phyloP scores from a whole-genome alignment of 92 coral and sea anemone genomes.

The Galaxea fascicularis region DNA sequence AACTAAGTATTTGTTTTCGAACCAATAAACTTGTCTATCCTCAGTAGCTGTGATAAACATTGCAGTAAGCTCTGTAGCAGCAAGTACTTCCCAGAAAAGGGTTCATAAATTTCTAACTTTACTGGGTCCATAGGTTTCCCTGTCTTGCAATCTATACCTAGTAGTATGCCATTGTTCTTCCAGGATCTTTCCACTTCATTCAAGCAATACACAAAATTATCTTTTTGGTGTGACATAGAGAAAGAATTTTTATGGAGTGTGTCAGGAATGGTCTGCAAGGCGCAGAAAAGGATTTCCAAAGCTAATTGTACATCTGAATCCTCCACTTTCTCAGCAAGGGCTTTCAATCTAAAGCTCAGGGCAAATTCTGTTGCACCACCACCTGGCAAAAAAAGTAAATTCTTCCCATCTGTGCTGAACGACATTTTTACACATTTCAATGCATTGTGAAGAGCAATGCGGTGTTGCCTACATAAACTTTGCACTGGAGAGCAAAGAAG shows the following conservation, averaged over 20 bases:
- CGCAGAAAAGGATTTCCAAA: slow-evolving; percentile 72
- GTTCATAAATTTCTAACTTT: slow-evolving; percentile 67
- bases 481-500: slow-evolving; percentile 86
- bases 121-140: slow-evolving; percentile 66
- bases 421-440: slow-evolving; percentile 78
- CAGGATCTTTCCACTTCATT: slow-evolving; percentile 56
- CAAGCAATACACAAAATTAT: slow-evolving; percentile 53
- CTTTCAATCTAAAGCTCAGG: slow-evolving; percentile 60
- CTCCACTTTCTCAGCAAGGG: slow-evolving; percentile 24
- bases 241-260: slow-evolving; percentile 75
- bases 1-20: slow-evolving; percentile 11
- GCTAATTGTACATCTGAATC: slow-evolving; percentile 54
- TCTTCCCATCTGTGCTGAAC: slow-evolving; percentile 52
- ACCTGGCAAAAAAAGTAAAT: slow-evolving; percentile 65
- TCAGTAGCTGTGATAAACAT: slow-evolving; percentile 74
- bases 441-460: slow-evolving; percentile 76
- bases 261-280: slow-evolving; percentile 73
- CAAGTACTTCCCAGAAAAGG: slow-evolving; percentile 69
- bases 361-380: slow-evolving; percentile 85
- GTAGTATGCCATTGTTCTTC: slow-evolving; percentile 46
- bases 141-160: slow-evolving; percentile 69
- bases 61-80: slow-evolving; percentile 74
- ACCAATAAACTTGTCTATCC: slow-evolving; percentile 77
- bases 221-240: slow-evolving; percentile 18
- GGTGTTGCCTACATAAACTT: slow-evolving; percentile 79